These are phyloP conservation scores for Spinibarbus caldwelli DNA, from an alignment of 2,797 vertebrate species.

Conservation along the genomic window DNA sequence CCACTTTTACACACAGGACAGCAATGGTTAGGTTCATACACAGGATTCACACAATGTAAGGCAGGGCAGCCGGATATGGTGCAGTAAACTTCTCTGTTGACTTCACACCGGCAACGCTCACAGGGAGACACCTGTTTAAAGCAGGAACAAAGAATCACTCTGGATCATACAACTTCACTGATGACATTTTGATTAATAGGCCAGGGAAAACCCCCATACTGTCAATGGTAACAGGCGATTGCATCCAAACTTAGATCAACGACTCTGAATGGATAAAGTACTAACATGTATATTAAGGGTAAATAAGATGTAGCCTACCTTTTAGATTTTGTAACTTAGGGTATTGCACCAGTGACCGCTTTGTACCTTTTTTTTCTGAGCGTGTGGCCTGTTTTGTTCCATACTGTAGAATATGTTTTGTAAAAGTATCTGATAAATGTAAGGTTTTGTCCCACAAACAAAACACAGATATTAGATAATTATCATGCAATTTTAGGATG, in stretches of 20 bases:
- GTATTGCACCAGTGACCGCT: neutral
- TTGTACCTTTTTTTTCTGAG: neutral
- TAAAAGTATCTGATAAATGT: neutral
- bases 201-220: neutral
- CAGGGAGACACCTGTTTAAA: conserved; percentile 72
- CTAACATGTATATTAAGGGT: neutral
- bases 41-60: conserved; percentile 80
- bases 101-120: conserved; percentile 77
- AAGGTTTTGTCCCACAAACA: neutral
- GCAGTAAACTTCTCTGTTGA: conserved; percentile 78
- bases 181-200: neutral
- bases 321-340: neutral
- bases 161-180: neutral
- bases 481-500: neutral
- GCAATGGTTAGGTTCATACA: conserved; percentile 76
- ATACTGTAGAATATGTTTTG: neutral
- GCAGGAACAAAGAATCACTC: neutral
- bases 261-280: neutral
- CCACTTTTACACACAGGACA: conserved; percentile 81
- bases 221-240: neutral
- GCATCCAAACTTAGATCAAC: neutral
- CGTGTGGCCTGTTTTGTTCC: neutral
- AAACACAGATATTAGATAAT: neutral
- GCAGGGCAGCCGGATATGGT: conserved; percentile 74
- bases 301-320: neutral